A percentile compares a stretch with the other conserved stretches of the same genome.
These are phyloP conservation scores for Epizoanthus fatuus DNA, from an alignment of 92 coral and sea anemone species.

Conservation along the genomic window DNA sequence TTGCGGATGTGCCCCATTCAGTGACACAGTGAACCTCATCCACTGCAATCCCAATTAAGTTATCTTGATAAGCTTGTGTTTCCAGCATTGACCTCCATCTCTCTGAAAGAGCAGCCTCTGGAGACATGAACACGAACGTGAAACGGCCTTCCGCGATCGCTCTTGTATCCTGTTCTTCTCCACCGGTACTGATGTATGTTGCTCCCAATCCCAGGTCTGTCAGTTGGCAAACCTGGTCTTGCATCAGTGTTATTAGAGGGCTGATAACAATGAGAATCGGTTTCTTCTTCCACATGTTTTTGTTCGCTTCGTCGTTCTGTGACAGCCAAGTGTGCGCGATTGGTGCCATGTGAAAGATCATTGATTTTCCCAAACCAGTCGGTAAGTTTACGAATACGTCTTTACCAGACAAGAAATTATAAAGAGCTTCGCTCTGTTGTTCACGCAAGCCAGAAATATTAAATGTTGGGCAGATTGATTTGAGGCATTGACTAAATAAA, in stretches of 20 bases:
- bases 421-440: background rate
- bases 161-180: background rate
- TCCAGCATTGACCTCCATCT: background rate
- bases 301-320: background rate
- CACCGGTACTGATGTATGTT: background rate
- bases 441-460: too few species aligned
- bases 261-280: constrained; percentile 7
- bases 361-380: too few species aligned
- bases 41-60: too few species aligned
- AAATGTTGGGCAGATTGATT: background rate
- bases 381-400: background rate
- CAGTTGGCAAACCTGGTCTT: constrained; percentile 13
- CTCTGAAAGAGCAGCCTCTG: background rate
- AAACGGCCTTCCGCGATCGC: background rate
- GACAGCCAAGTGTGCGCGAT: background rate
- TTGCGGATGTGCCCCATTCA: too few species aligned
- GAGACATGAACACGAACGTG: background rate
- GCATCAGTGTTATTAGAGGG: constrained; percentile 13
- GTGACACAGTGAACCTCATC: too few species aligned
- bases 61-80: background rate
- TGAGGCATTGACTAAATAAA: background rate
- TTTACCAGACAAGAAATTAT: too few species aligned
- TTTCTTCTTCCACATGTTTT: background rate
- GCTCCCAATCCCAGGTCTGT: background rate
- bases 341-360: background rate